Evolutionary conservation across 2,888 invertebrate species (phyloP).

Genomic region (Rhagophthalmus giganteus): DNA sequence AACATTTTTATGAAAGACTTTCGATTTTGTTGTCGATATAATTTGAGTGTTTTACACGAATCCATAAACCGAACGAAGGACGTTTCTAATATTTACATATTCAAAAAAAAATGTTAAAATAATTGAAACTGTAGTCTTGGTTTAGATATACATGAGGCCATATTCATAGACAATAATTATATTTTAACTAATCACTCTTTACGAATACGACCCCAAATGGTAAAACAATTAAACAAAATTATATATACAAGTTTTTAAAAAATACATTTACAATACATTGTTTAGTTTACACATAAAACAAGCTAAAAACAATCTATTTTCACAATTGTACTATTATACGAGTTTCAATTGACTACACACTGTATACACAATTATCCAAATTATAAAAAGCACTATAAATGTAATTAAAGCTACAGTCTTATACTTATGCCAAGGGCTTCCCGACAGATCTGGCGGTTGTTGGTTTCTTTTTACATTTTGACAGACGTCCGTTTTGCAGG

Average conservation of each 20-base stretch:
- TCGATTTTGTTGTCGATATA: constrained; percentile 13
- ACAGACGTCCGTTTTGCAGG: constrained; percentile 52
- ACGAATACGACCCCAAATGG: too few species aligned
- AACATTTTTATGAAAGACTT: constrained; percentile 10
- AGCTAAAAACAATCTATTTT: not conserved
- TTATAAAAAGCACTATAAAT: constrained; percentile 53
- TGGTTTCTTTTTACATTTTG: constrained; percentile 47
- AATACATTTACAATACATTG: constrained; percentile 32
- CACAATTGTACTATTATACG: constrained; percentile 43
- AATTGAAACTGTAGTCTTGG: not conserved
- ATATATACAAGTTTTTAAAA: too few species aligned
- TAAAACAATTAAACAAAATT: too few species aligned
- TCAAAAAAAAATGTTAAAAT: not conserved
- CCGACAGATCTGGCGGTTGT: constrained; percentile 50
- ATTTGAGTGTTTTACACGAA: not conserved
- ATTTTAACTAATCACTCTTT: too few species aligned
- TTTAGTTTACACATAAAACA: constrained; percentile 3
- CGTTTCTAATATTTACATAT: not conserved
- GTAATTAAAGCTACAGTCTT: constrained; percentile 58
- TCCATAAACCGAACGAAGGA: constrained; percentile 4
- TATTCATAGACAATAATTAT: too few species aligned
- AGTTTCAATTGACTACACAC: constrained; percentile 46
- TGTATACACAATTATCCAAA: constrained; percentile 57
- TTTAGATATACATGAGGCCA: too few species aligned
- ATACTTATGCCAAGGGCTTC: constrained; percentile 59